Base-by-base conservation (phyloP, 1,140 invertebrate genomes). In the Magallana ariakensis region DNA sequence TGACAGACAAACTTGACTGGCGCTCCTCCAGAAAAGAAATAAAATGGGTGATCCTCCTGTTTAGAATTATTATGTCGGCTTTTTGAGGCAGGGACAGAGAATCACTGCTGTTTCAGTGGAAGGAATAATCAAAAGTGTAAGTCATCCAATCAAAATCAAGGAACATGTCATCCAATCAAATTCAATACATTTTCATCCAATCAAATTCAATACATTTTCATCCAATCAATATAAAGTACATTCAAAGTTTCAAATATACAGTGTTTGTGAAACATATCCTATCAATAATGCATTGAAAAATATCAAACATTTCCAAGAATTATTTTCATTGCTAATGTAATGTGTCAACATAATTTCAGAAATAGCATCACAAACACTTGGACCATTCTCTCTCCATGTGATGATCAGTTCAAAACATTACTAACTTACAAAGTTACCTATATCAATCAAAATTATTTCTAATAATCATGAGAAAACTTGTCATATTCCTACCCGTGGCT, bases 401-500 rank as follows among this genome's bases (percentile, higher is more conserved):
- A 46, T 46, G 33, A 46, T 46, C 33, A 46, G 2, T 62, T 62
- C 9, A 62, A 62, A 62, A 62, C 58, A n/a, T 62, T 19, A 15
- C 58, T 19, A 62, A 13, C 6, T n/a, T 16, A 13, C 1, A 62
- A 62, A 7, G 16, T 19, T 7, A 62, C 16, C 16, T 19, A 16
- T 62, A 19, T 16, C 19, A 7, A 60, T 16, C 0, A 60, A 15
- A 62, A 62, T 7, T 16, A 16, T 19, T 62, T 19, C 16, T 16
- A 15, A 62, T 62, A 16, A n/a, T 62, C 22, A 9, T 33, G 9
- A 11, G 22, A 75, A 75, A 26, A 26, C 53, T 13, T 81, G 87
- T 84, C 19, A 26, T 22, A 56, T 80, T 33, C 75, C 91, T 92
- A 95, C 95, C 91, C 94, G 93, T 86, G 93, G 60, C 95, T 99